Base-by-base conservation (phyloP, 2,113 vertebrate genomes). In the Macrotis lagotis region DNA sequence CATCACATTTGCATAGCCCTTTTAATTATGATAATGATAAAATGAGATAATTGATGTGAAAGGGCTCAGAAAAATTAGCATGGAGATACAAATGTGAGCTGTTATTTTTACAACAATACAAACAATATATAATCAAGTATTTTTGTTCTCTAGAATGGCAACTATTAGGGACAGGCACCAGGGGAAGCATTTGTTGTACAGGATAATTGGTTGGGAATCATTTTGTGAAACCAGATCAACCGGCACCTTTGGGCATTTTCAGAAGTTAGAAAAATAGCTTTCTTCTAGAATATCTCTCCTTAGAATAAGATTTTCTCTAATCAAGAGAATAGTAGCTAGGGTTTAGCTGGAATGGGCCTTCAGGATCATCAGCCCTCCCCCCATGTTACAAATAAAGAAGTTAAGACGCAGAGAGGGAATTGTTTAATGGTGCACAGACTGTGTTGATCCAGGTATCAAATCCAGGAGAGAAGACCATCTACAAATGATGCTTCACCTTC, bases 381-480 rank as follows among this genome's bases (percentile, higher is more conserved):
- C 8, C 12, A 66, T 22, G 6, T 19, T 7, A 83, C 66, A 74
- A 12, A 74, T 19, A 83, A 83, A 83, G 66, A 83, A 83, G 66
- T 22, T n/a, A 66, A 19, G 37, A 74, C 31, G 31, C 59, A 94
- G 1, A 50, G 28, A 94, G 26, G 9, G 44, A 93, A 89, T 88
- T 50, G 51, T 89, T 93, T 92, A 90, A 92, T 92, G 48, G 25
- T 51, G 66, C 50, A 74, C 51, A 59, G 25, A 92, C 83, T 26
- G 50, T 93, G 95, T 55, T 83, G 89, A 48, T 48, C 92, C 51
- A 53, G 14, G 89, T 12, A 22, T 74, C 49, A 51, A 95, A 50
- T 28, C 88, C 10, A 0, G 8, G 48, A 91, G 93, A 66, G 59
- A 95, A 91, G 53, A 52, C 49, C 24, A 90, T 51, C 49, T 89